These are phyloP conservation scores for Holacanthus passer DNA, from an alignment of 2,113 vertebrate species.

Conservation along the genomic window DNA sequence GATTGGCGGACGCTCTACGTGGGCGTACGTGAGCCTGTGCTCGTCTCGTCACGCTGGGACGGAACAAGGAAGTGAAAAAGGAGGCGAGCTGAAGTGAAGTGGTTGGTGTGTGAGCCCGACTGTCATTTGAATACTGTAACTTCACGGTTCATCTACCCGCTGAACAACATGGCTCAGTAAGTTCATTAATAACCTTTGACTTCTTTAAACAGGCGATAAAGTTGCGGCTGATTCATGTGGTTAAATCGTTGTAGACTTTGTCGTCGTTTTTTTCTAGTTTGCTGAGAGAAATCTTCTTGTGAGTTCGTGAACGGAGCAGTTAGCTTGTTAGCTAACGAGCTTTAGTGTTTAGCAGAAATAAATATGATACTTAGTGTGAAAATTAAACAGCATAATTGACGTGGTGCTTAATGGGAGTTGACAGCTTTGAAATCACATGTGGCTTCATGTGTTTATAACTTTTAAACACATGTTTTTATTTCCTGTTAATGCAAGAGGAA, in stretches of 20 bases:
- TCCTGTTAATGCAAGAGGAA: neutral
- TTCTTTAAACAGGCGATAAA: neutral
- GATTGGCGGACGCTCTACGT: slow-evolving; percentile 40
- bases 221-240: neutral
- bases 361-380: neutral
- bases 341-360: neutral
- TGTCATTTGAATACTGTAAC: slow-evolving; percentile 46
- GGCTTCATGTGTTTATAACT: neutral
- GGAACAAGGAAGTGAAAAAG: slow-evolving; percentile 79
- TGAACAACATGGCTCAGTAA: slow-evolving; percentile 82
- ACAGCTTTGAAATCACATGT: neutral
- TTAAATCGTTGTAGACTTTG: neutral
- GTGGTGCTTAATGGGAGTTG: neutral
- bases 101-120: neutral
- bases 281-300: neutral
- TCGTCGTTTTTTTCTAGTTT: neutral
- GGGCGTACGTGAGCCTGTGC: neutral
- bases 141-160: slow-evolving; percentile 4
- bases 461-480: neutral
- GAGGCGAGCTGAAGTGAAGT: slow-evolving; percentile 9
- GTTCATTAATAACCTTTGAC: slow-evolving; percentile 15
- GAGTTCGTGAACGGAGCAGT: neutral
- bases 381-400: neutral
- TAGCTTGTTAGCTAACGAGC: slow-evolving; percentile 38
- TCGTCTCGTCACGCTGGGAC: neutral